These are phyloP conservation scores for Pemphredon lugubris DNA, from an alignment of 2,888 invertebrate genomes.

Conservation along the genomic window DNA sequence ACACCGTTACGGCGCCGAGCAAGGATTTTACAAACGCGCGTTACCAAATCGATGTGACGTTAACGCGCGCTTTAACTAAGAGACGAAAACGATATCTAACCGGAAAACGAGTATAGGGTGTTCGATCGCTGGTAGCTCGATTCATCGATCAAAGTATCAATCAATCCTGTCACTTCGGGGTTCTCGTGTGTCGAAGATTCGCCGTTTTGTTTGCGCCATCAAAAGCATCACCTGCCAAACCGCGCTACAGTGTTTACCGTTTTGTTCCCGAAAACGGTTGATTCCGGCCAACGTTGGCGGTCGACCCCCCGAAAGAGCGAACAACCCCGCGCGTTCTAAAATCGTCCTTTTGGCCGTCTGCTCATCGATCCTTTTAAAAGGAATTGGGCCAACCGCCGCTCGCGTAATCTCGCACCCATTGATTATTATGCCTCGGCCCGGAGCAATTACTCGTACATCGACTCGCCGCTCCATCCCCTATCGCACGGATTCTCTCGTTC, in stretches of 20 bases:
- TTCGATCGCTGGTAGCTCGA: slow-evolving; percentile 9
- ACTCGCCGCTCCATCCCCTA: slow-evolving; percentile 8
- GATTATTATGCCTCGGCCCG: slow-evolving; percentile 45
- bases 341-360: slow-evolving; percentile 39
- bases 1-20: too few species aligned
- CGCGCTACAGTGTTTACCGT: slow-evolving; percentile 25
- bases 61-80: slow-evolving; percentile 11
- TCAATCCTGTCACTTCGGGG: slow-evolving; percentile 9
- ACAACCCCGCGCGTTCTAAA: slow-evolving; percentile 31
- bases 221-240: background rate
- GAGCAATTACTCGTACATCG: slow-evolving; percentile 52
- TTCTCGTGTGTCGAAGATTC: background rate
- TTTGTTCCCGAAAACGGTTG: slow-evolving; percentile 37
- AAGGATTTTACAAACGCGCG: too few species aligned
- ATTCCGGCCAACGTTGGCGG: slow-evolving; percentile 50
- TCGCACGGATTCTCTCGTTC: background rate
- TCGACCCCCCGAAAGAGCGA: slow-evolving; percentile 21
- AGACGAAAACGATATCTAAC: slow-evolving; percentile 36
- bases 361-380: slow-evolving; percentile 68
- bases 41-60: background rate
- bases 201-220: slow-evolving; percentile 1
- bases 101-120: background rate
- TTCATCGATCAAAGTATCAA: slow-evolving; percentile 49
- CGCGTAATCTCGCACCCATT: slow-evolving; percentile 58
- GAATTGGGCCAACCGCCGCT: slow-evolving; percentile 70